Evolutionary conservation across 2,797 vertebrate species (phyloP).

Genomic region (Mormyrops attenuatus): DNA sequence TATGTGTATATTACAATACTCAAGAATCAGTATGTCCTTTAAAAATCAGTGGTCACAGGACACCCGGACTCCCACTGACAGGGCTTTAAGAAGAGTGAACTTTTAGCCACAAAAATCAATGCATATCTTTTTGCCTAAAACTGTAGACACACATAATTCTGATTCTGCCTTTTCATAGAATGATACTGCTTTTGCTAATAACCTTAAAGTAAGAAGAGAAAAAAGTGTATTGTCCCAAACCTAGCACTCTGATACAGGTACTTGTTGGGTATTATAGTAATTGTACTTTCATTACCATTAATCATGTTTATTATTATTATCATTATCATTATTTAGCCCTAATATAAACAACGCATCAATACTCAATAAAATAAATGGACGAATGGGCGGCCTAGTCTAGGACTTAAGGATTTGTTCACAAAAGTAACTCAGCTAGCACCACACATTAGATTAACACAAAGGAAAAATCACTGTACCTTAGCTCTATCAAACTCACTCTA

Average conservation of each 20-base stretch:
- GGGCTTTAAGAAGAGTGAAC: neutral
- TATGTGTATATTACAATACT: constrained; percentile 14
- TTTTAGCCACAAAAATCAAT: constrained; percentile 8
- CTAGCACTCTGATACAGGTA: constrained; percentile 82
- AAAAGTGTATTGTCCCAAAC: constrained; percentile 62
- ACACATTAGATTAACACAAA: constrained; percentile 78
- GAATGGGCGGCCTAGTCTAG: constrained; percentile 71
- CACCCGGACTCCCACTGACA: neutral
- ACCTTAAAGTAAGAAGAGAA: constrained; percentile 54
- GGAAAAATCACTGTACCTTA: constrained; percentile 67
- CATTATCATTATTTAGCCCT: constrained; percentile 24
- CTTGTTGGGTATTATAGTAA: constrained; percentile 55
- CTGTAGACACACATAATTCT: neutral
- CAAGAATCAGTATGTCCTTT: neutral
- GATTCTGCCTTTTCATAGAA: constrained; percentile 21
- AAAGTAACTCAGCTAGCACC: constrained; percentile 79
- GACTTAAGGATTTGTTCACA: constrained; percentile 73
- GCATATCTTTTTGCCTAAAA: neutral
- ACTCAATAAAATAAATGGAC: constrained; percentile 74
- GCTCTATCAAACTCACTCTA: constrained; percentile 76
- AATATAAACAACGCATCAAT: constrained; percentile 53
- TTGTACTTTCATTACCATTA: constrained; percentile 22
- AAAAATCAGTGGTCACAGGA: constrained; percentile 3
- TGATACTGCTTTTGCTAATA: constrained; percentile 29
- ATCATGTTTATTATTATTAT: constrained; percentile 32